Conservation (phyloP, 2,797 vertebrate genomes). For the Dallia pectoralis region DNA sequence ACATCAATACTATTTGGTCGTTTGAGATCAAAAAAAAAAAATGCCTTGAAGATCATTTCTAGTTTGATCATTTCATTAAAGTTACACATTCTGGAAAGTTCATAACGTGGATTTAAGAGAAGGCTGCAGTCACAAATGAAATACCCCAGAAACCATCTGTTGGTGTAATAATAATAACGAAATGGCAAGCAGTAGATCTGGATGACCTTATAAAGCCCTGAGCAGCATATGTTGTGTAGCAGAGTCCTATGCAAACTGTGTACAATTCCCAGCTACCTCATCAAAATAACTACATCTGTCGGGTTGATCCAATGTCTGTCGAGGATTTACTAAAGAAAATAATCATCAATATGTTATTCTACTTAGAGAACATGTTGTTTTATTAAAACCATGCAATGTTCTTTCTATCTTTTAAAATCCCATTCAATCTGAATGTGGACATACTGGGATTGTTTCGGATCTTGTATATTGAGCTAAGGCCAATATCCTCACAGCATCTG, state of each 20-base stretch:
- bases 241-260: slow-evolving; percentile 49
- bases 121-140: slow-evolving; percentile 58
- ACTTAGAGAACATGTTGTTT: slow-evolving; percentile 48
- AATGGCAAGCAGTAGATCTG: slow-evolving; percentile 59
- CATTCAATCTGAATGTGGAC: slow-evolving; percentile 41
- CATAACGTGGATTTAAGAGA: slow-evolving; percentile 35
- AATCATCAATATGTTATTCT: slow-evolving; percentile 66
- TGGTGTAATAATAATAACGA: slow-evolving; percentile 49
- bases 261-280: slow-evolving; percentile 49
- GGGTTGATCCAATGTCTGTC: slow-evolving; percentile 56
- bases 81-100: slow-evolving; percentile 26
- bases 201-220: slow-evolving; percentile 56
- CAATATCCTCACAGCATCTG: background rate
- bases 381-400: slow-evolving; percentile 55
- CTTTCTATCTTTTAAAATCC: slow-evolving; percentile 59
- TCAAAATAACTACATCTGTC: slow-evolving; percentile 68
- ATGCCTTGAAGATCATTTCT: background rate
- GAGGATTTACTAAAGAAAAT: slow-evolving; percentile 65
- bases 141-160: slow-evolving; percentile 66
- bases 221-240: slow-evolving; percentile 57
- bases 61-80: slow-evolving; percentile 2
- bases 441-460: slow-evolving; percentile 37
- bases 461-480: slow-evolving; percentile 38
- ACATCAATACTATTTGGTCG: slow-evolving; percentile 14
- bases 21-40: slow-evolving; percentile 24